Evolutionary conservation across 2,797 vertebrate species (phyloP).

Genomic region (Sciaenops ocellatus): DNA sequence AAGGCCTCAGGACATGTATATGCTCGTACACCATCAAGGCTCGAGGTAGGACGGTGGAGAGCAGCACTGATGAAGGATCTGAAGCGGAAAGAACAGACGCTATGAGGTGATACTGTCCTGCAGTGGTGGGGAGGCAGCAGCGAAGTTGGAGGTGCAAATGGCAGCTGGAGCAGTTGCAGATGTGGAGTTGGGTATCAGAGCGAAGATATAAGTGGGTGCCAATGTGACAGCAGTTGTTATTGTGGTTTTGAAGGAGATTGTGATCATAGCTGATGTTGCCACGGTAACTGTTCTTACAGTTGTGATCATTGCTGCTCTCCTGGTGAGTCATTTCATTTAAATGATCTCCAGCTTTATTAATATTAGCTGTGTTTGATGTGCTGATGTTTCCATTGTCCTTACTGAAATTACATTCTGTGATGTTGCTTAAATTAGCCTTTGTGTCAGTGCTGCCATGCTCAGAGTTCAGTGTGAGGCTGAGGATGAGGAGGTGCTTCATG

Average conservation of each 20-base stretch:
- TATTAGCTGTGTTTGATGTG: no score
- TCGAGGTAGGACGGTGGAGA: slow-evolving; percentile 23
- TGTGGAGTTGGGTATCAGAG: slow-evolving; percentile 5
- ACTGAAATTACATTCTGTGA: background rate
- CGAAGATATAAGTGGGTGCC: background rate
- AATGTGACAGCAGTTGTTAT: slow-evolving; percentile 7
- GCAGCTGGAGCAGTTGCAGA: slow-evolving; percentile 47
- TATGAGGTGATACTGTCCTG: slow-evolving; percentile 41
- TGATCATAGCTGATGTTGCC: slow-evolving; percentile 1
- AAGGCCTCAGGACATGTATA: slow-evolving; percentile 33
- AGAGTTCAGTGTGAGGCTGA: slow-evolving; percentile 34
- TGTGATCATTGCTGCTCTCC: background rate
- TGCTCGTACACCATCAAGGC: slow-evolving; percentile 44
- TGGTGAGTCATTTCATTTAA: background rate
- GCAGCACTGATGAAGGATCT: slow-evolving; percentile 18
- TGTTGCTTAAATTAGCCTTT: background rate
- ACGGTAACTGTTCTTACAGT: slow-evolving; percentile 2
- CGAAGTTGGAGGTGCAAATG: slow-evolving; percentile 37
- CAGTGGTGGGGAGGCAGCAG: slow-evolving; percentile 27
- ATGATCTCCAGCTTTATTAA: background rate
- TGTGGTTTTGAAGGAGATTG: background rate
- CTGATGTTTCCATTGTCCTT: background rate
- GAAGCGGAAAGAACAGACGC: slow-evolving; percentile 34
- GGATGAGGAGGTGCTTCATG: slow-evolving; percentile 43
- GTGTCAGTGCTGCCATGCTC: background rate